Base-by-base conservation (phyloP, 2,888 invertebrate species). In the Nemapogon koenigi region DNA sequence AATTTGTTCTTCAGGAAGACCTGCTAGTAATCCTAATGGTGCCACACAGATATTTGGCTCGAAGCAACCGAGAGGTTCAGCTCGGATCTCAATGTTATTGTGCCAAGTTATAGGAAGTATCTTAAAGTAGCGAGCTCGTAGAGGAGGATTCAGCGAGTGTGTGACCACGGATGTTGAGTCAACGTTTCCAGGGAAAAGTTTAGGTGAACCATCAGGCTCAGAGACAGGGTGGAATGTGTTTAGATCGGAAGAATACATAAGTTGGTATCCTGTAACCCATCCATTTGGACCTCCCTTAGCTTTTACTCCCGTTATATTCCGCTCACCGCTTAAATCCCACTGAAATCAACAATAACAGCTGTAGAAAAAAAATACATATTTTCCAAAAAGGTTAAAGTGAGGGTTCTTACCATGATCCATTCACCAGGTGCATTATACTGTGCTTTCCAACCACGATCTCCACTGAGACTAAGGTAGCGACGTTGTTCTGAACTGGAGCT, bases 251-350 rank as follows among this genome's bases (percentile, higher is more conserved):
- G 92, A 89, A 65, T 91, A 93, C 50, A 83, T 66, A 1, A 94
- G 75, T 50, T 83, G 84, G 68, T 86, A 94, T 0, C 86, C 78
- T 2, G 85, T 85, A 2, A 93, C 90, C 89, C 90, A 93, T 13
- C 87, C 86, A 29, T 81, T 72, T 0, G 82, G 68, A 0, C 88
- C 87, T 10, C 88, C 89, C 58, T 88, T 87, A 0, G 89, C 91
- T 36, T 83, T 81, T 30, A 94, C 62, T 17, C 92, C 94, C 1
- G 92, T 91, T 26, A 94, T 63, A 52, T 88, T 88, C 32, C 90
- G 83, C 0, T 86, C 84, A 14, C 85, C 86, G 33, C 86, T 66
- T 61, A 94, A 91, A 65, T 94, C 88, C 57, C 92, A 87, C 85
- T 87, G 62, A 7, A 63, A 54, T n/a, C n/a, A n/a, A n/a, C n/a